These are phyloP conservation scores for Falco concolor DNA, from an alignment of 2,797 vertebrate species.

Conservation along the genomic window DNA sequence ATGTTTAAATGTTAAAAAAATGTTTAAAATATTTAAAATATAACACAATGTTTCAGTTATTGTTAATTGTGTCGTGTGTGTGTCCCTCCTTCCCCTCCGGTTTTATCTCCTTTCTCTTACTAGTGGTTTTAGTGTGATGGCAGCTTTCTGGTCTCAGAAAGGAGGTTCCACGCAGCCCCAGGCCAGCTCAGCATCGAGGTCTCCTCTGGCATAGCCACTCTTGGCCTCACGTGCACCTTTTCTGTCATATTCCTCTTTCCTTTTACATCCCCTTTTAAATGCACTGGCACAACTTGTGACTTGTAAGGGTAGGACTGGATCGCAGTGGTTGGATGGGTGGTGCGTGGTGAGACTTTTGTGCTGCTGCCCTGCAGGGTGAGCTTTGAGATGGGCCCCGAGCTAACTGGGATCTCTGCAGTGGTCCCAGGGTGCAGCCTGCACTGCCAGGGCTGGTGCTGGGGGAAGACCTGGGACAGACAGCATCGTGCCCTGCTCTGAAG, in stretches of 20 bases:
- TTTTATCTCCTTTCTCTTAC: not conserved
- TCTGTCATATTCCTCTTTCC: not conserved
- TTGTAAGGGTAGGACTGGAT: not conserved
- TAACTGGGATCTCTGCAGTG: accelerated
- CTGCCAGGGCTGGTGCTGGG: accelerated
- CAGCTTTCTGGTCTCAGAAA: not conserved
- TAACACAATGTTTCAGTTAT: constrained; percentile 46
- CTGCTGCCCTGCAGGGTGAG: not conserved
- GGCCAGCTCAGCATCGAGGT: accelerated
- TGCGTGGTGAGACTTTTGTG: accelerated
- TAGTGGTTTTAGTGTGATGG: not conserved
- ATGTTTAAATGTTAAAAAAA: too few species aligned
- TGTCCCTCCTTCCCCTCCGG: not conserved
- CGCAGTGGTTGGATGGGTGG: accelerated
- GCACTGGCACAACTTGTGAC: too few species aligned
- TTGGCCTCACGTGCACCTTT: not conserved
- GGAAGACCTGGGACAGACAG: not conserved
- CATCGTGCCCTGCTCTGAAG: not conserved
- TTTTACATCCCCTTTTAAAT: not conserved
- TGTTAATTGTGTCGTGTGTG: not conserved
- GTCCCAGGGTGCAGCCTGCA: not conserved
- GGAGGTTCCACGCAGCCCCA: not conserved
- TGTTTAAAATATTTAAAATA: constrained; percentile 12
- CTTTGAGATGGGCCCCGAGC: accelerated
- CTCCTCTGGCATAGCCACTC: not conserved